These are phyloP conservation scores for Pseudolaguvia tuberculata DNA, from an alignment of 2,113 vertebrate genomes.

Conservation along the genomic window DNA sequence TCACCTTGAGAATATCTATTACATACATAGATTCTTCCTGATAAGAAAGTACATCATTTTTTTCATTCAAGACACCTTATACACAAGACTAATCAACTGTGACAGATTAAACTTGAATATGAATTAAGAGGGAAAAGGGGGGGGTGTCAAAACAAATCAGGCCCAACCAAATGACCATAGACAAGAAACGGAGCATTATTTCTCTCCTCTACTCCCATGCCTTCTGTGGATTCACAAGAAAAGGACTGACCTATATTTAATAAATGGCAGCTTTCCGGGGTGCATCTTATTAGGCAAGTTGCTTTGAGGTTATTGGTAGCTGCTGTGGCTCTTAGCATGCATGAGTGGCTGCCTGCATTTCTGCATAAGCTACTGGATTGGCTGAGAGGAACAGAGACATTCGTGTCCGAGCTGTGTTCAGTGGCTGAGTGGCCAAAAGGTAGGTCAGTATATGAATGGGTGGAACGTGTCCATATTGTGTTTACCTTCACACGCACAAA, in stretches of 20 bases:
- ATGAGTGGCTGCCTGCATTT: constrained; percentile 44
- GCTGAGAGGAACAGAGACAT: constrained; percentile 41
- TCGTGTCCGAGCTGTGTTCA: constrained; percentile 43
- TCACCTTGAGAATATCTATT: too few relatives aligned
- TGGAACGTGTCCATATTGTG: constrained; percentile 39
- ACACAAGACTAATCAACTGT: too few relatives aligned
- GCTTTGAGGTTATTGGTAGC: constrained; percentile 47
- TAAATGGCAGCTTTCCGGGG: constrained; percentile 46
- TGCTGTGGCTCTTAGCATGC: constrained; percentile 34
- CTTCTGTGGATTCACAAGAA: constrained; percentile 41
- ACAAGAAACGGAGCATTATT: constrained; percentile 48
- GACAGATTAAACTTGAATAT: too few relatives aligned
- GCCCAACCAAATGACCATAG: constrained; percentile 24
- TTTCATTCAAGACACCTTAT: too few relatives aligned
- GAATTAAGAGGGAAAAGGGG: background rate
- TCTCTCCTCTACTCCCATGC: constrained; percentile 31
- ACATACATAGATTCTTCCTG: too few relatives aligned
- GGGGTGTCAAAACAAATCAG: too few relatives aligned
- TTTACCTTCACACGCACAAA: constrained; percentile 23
- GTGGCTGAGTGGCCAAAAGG: constrained; percentile 23
- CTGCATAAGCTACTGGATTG: constrained; percentile 36
- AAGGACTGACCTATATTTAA: constrained; percentile 52
- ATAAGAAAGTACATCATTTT: too few relatives aligned
- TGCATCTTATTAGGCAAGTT: constrained; percentile 47
- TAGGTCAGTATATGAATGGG: constrained; percentile 31